A percentile compares a stretch with the other conserved stretches of the same genome.
Conservation (phyloP, 2,888 invertebrate genomes). For the Rotaria socialis region DNA sequence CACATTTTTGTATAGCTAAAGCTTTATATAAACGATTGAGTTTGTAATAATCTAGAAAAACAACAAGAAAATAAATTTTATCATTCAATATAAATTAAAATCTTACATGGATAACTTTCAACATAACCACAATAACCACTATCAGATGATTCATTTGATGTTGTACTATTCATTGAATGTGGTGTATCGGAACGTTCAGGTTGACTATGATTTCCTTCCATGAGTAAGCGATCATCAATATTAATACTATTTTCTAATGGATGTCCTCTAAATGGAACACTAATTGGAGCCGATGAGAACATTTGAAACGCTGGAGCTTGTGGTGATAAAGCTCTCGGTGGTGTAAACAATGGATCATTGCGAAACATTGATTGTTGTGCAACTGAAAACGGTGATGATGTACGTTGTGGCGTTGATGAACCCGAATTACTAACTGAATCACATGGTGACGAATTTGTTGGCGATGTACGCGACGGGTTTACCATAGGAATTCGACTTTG, state of each 20-base stretch:
- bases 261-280: background rate
- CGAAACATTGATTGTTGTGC: background rate
- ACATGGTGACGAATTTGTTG: background rate
- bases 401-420: constrained; percentile 33
- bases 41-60: constrained; percentile 4
- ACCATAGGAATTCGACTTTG: background rate
- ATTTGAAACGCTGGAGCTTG: background rate
- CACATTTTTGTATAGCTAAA: background rate
- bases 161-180: background rate
- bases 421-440: background rate
- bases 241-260: background rate
- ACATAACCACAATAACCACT: constrained; percentile 31
- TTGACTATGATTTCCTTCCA: background rate
- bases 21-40: constrained; percentile 28
- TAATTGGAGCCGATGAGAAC: background rate
- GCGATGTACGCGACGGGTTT: background rate
- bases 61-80: background rate
- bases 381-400: background rate
- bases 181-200: constrained; percentile 16
- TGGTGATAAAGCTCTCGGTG: constrained; percentile 1
- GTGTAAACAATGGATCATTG: constrained; percentile 8
- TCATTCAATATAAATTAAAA: background rate
- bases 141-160: constrained; percentile 3
- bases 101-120: constrained; percentile 33
- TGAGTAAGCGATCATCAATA: background rate